Conservation (phyloP, 2,113 vertebrate genomes). For the Spea bombifrons region DNA sequence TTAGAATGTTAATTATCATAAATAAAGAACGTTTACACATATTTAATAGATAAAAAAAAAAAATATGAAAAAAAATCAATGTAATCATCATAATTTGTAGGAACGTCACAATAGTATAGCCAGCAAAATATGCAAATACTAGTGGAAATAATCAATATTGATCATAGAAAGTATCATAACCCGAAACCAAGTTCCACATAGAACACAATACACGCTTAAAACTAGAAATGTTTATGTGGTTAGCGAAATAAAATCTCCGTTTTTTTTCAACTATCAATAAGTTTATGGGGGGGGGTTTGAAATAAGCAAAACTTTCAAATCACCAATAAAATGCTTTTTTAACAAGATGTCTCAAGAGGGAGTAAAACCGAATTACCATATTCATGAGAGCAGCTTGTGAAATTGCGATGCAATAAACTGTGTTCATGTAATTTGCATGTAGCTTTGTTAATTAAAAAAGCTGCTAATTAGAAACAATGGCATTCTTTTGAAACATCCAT, state of each 20-base stretch:
- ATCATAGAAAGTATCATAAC: conserved; percentile 61
- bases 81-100: conserved; percentile 55
- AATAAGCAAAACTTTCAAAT: conserved; percentile 78
- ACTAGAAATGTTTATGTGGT: too few relatives aligned
- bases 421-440: conserved; percentile 75
- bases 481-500: conserved; percentile 65
- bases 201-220: not conserved
- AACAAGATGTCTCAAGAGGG: conserved; percentile 79
- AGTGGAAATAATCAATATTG: too few relatives aligned
- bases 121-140: too few relatives aligned
- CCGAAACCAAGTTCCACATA: conserved; percentile 59
- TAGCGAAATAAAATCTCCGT: too few relatives aligned
- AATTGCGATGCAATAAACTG: conserved; percentile 76
- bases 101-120: too few relatives aligned
- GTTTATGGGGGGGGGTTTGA: conserved; percentile 53
- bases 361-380: conserved; percentile 81
- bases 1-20: conserved; percentile 91
- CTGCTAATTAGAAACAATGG: conserved; percentile 71
- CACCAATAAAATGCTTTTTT: conserved; percentile 76
- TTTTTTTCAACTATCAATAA: too few relatives aligned
- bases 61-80: conserved; percentile 62
- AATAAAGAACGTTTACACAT: conserved; percentile 84
- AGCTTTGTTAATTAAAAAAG: conserved; percentile 75
- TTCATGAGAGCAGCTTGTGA: conserved; percentile 75
- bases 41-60: conserved; percentile 75